Evolutionary conservation across 2,113 vertebrate genomes (phyloP), one percentile per base, ranked within the genome.

Genomic region (Heteronetta atricapilla): DNA sequence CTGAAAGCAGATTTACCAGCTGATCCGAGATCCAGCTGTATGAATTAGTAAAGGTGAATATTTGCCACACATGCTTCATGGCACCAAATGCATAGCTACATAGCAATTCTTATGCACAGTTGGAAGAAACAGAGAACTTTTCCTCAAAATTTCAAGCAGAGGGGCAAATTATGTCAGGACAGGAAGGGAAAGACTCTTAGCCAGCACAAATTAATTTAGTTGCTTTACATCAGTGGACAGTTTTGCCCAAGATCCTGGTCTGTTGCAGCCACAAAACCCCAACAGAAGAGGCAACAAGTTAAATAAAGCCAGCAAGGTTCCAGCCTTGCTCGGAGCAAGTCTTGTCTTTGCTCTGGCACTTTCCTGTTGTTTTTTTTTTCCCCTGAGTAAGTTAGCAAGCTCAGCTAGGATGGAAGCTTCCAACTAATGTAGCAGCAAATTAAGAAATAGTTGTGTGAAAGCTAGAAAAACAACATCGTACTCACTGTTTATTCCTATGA

Each of bases 161-260:
- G 29, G 72, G 88, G n/a, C 40, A 79, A 23, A 19, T 36, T 55
- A 14, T 3, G 3, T 11, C 58, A 36, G 69, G 38, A 64, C 4
- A 56, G 52, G 31, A 77, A 77, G 82, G 67, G 44, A 66, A 76
- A 73, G 60, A 70, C 46, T 59, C 34, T 52, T 16, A 55, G 53
- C 67, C 67, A 89, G 52, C 48, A 60, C 8, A 59, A 75, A 84
- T 59, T 73, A 64, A 22, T 60, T 77, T 31, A 4, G 33, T 8
- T 80, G 26, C 66, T 93, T 95, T 85, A 58, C 23, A 66, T 52
- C 36, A 95, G 48, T 34, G 34, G 59, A 53, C 21, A 70, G 50
- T 42, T 93, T 84, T 88, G 74, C 86, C 93, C 86, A 68, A 93
- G 77, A 95, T 73, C 62, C 62, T 89, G 63, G 88, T 88, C 42